phyloP scores from a whole-genome alignment of 35 echinoderm and acorn worm genomes.

The Eucidaris tribuloides region DNA sequence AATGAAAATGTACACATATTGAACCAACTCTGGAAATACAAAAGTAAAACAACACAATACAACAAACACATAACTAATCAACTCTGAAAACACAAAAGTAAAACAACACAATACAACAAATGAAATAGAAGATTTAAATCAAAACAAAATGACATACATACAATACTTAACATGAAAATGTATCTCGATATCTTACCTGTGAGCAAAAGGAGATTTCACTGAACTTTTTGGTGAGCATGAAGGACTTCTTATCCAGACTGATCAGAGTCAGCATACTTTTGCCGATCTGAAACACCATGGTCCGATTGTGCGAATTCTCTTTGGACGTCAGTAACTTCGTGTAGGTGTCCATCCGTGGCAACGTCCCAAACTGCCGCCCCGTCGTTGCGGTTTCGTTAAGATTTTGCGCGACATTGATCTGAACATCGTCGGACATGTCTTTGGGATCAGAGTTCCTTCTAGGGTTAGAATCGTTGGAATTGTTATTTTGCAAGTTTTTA shows the following conservation, averaged over 20 bases:
- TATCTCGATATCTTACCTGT: too few relatives aligned
- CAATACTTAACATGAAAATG: too few relatives aligned
- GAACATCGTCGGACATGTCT: neutral
- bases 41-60: too few relatives aligned
- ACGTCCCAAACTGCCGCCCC: neutral
- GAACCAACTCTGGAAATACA: too few relatives aligned
- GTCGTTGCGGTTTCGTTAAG: neutral
- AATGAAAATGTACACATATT: too few relatives aligned
- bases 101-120: too few relatives aligned
- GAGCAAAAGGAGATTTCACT: slow-evolving; percentile 97
- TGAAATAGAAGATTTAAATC: too few relatives aligned
- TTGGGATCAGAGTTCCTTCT: neutral
- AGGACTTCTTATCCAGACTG: slow-evolving; percentile 91
- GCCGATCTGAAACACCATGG: slow-evolving; percentile 89
- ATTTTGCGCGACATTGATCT: neutral
- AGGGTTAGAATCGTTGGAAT: slow-evolving; percentile 17
- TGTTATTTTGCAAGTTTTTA: slow-evolving; percentile 6
- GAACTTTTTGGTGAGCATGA: slow-evolving; percentile 89
- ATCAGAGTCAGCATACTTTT: slow-evolving; percentile 75
- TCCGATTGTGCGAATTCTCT: slow-evolving; percentile 69
- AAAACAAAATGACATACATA: too few relatives aligned
- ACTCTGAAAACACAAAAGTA: too few relatives aligned
- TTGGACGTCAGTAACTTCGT: neutral
- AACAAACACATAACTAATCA: too few relatives aligned
- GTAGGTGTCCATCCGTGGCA: neutral